Evolutionary conservation across 2,888 invertebrate genomes (phyloP), one percentile per base, ranked within the genome.

Genomic region (Lepidocyrtinus sp.): DNA sequence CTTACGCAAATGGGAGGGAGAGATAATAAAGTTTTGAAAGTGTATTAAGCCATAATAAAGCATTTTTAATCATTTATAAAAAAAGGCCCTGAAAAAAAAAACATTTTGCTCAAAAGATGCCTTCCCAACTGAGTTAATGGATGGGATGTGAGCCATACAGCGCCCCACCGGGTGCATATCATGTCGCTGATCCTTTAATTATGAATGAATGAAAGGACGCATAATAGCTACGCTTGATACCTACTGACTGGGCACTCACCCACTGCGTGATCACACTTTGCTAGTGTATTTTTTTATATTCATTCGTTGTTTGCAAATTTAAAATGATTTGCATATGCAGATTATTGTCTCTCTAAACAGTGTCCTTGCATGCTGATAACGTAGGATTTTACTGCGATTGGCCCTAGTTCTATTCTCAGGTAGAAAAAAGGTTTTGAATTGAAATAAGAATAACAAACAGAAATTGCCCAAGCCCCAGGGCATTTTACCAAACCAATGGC

Each of bases 31-130:
- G 2, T 55, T 1, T 61, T 61, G 21, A 26, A 71, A 72, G 36
- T 61, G 67, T 67, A 74, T 74, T 74, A 74, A 74, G 74, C 46
- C 67, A 59, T 59, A 70, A 61, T 36, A 59, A 55, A 50, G 67
- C 67, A 74, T 59, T 50, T 19, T 67, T 74, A 67, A 74, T 74
- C 36, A 62, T 25, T 9, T 55, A 65, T 2, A 36, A 68, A 22
- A 27, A 36, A 36, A 36, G 36, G 5, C 36, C 36, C 5, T 9
- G 36, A 36, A 36, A 36, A 36, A 36, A 9, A 36, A 9, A 12
- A 9, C 36, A 9, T 36, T 36, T 36, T 36, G 36, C 12, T 5
- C n/a, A n/a, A n/a, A n/a, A n/a, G n/a, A n/a, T n/a, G n/a, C n/a
- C n/a, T n/a, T n/a, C n/a, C n/a, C n/a, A n/a, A n/a, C n/a, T n/a